Evolutionary conservation across 2,113 vertebrate species (phyloP), one percentile per base, ranked within the genome.

Genomic region (Probosciger aterrimus): DNA sequence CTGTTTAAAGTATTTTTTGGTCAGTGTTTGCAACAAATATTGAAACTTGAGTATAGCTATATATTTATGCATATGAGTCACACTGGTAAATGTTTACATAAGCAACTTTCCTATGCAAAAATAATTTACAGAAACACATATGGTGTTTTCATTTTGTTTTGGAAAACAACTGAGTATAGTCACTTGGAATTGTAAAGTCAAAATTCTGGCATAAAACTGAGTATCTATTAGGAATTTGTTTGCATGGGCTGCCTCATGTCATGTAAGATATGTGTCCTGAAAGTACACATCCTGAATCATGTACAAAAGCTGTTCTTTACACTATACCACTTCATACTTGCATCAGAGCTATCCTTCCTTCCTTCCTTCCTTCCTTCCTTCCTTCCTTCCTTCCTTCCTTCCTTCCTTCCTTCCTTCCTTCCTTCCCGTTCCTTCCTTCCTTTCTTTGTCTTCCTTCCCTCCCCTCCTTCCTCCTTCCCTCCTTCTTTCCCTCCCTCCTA

Each of bases 211-310:
- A 77, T 7, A 6, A 64, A 76, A 63, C 28, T 46, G 5, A 68
- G 16, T 76, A 64, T 33, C 2, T 46, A 1, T 44, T 64, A 55
- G 30, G 9, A 78, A n/a, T 85, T 28, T 62, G 0, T 85, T 28
- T 6, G 1, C 17, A 37, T 18, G 6, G 55, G 25, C 20, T 89
- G 16, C 18, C 23, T 88, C 7, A 7, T 3, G 0, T 69, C 6
- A 43, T 47, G 7, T 41, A 55, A 73, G 28, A 41, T 25, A 2
- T 5, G 5, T 43, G 12, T 73, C 19, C 17, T 80, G 9, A 63
- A 69, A 50, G 17, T 7, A 13, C 14, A 22, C 11, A 43, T 76
- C 43, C 39, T 69, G 44, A 59, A 65, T 69, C 18, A 9, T 7
- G 4, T 37, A 14, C 16, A 77, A 64, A 85, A 69, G 6, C 4